phyloP scores from a whole-genome alignment of 2,888 invertebrate species.

The Acleris holmiana region DNA sequence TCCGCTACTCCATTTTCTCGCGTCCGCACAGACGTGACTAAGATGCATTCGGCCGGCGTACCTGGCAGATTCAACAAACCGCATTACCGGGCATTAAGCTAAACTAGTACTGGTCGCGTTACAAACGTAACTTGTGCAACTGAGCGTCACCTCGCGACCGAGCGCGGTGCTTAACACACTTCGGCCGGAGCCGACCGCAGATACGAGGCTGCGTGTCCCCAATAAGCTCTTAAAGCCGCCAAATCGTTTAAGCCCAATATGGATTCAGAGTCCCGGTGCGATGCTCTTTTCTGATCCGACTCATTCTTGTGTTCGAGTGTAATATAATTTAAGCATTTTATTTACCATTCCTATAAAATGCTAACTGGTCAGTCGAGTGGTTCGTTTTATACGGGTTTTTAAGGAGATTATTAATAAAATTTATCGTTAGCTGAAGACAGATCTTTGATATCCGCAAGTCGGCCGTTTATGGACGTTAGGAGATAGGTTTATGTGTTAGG shows the following conservation, averaged over 20 bases:
- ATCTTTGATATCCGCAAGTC: slow-evolving; percentile 15
- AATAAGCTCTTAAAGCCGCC: slow-evolving; percentile 28
- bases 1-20: slow-evolving; percentile 63
- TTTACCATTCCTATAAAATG: background rate
- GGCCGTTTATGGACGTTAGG: slow-evolving; percentile 16
- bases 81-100: slow-evolving; percentile 16
- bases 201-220: slow-evolving; percentile 18
- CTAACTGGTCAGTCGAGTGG: too few relatives aligned
- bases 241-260: slow-evolving; percentile 22
- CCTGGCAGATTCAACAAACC: slow-evolving; percentile 57
- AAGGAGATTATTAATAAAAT: too few relatives aligned
- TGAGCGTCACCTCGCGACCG: slow-evolving; percentile 17
- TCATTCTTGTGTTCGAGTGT: slow-evolving; percentile 9
- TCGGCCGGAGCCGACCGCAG: slow-evolving; percentile 6
- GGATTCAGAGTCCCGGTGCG: slow-evolving; percentile 12
- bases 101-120: slow-evolving; percentile 4
- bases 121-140: slow-evolving; percentile 10
- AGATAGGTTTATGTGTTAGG: slow-evolving; percentile 29
- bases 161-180: slow-evolving; percentile 5
- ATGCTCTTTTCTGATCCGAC: slow-evolving; percentile 17
- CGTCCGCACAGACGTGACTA: slow-evolving; percentile 53
- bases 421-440: background rate
- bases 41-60: slow-evolving; percentile 60
- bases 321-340: slow-evolving; percentile 2
- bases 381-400: too few relatives aligned